Percentiles rank a stretch among this genome's conserved stretches.
phyloP scores from a whole-genome alignment of 37 sponge, comb jelly and placozoan genomes.

The Geodia barretti region DNA sequence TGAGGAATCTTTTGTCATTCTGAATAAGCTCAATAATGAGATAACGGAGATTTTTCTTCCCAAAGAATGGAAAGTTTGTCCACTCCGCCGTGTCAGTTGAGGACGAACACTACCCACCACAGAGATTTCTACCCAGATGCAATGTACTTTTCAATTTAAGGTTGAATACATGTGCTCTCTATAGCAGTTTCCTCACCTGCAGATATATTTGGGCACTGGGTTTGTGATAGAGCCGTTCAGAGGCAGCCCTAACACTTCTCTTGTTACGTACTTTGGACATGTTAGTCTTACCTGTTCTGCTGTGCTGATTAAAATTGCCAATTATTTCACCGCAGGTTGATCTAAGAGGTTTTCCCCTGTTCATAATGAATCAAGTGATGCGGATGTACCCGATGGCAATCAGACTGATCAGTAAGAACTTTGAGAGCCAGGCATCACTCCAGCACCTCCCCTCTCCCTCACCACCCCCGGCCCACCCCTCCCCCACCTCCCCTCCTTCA shows the following conservation, averaged over 20 bases:
- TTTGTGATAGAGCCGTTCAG: slow-evolving; percentile 8
- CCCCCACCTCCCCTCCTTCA: no score
- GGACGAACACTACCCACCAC: not conserved
- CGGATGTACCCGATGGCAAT: slow-evolving; percentile 19
- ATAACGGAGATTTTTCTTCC: not conserved
- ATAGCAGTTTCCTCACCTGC: not conserved
- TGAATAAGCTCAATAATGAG: no score
- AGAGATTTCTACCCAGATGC: not conserved
- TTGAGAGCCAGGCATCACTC: no score
- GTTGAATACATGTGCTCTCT: not conserved
- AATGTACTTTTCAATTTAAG: not conserved
- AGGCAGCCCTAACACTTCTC: not conserved
- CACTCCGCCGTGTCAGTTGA: slow-evolving; percentile 16
- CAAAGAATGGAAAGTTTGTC: slow-evolving; percentile 16
- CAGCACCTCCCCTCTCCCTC: no score
- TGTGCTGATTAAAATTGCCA: not conserved
- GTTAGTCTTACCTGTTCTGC: not conserved
- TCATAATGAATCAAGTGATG: slow-evolving; percentile 27
- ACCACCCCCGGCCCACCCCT: no score
- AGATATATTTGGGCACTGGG: slow-evolving; percentile 19
- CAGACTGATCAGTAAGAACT: not conserved
- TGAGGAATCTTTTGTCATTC: no score
- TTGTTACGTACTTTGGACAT: not conserved
- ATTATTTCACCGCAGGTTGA: slow-evolving; percentile 13
- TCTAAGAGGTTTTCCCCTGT: slow-evolving; percentile 17